Percentiles rank a stretch among this genome's conserved stretches.
These are phyloP conservation scores for Pomatorhinus ruficollis DNA, from an alignment of 2,113 vertebrate species.

Conservation along the genomic window DNA sequence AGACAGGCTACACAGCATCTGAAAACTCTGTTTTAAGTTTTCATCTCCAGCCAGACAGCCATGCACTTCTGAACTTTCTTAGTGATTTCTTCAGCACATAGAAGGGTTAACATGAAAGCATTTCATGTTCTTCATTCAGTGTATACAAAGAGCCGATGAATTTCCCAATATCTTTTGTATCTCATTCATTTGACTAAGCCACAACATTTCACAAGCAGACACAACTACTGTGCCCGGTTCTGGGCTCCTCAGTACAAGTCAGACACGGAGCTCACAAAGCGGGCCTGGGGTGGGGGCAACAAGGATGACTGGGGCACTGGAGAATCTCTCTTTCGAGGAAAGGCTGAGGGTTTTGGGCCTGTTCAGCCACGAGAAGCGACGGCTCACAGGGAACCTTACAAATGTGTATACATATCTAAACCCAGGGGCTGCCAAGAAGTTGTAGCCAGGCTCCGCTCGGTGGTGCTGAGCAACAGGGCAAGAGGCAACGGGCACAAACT, in stretches of 20 bases:
- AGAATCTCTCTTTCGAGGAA: not conserved
- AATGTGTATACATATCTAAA: not conserved
- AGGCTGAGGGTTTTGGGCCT: not conserved
- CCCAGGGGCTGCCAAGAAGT: not conserved
- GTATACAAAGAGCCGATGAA: not conserved
- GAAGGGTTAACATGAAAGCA: not conserved
- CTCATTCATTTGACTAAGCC: not conserved
- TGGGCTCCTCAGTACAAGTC: not conserved
- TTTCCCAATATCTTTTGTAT: fast-evolving
- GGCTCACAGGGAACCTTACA: not conserved
- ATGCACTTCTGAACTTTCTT: fast-evolving
- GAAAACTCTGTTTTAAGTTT: not conserved
- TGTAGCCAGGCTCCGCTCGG: not conserved
- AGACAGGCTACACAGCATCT: not conserved
- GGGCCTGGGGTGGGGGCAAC: fast-evolving
- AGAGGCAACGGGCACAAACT: not conserved
- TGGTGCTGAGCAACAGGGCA: not conserved
- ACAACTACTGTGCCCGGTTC: not conserved
- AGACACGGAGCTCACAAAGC: not conserved
- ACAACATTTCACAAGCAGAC: not conserved
- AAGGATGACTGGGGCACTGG: not conserved
- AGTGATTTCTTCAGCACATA: fast-evolving
- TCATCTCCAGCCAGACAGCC: not conserved
- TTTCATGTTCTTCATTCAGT: fast-evolving
- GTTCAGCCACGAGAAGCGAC: not conserved